phyloP scores from a whole-genome alignment of 2,797 vertebrate species.

The Clarias pachynema region DNA sequence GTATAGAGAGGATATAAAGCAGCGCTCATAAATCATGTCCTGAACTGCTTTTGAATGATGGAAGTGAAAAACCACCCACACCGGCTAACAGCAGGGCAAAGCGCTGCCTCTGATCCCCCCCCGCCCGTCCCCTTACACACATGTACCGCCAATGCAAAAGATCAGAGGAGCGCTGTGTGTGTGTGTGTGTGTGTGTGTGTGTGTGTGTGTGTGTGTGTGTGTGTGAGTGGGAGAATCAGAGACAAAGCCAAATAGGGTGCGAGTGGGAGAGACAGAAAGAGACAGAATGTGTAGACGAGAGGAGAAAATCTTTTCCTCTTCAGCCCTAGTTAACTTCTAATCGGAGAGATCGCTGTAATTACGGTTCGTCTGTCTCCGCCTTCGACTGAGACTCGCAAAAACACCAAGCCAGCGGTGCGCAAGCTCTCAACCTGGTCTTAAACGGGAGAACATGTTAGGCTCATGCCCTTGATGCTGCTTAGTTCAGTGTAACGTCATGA shows the following conservation, averaged over 20 bases:
- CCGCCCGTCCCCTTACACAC: slow-evolving; percentile 17
- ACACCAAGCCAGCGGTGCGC: background rate
- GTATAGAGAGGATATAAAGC: background rate
- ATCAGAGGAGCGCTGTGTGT: slow-evolving; percentile 22
- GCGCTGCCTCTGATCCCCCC: background rate
- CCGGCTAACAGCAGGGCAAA: slow-evolving; percentile 10
- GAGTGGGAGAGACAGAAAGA: slow-evolving; percentile 20
- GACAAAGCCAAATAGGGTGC: slow-evolving; percentile 6
- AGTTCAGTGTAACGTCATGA: background rate
- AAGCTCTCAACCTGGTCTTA: background rate
- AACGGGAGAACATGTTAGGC: no score
- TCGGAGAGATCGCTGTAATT: slow-evolving; percentile 24
- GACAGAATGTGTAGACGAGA: slow-evolving; percentile 37
- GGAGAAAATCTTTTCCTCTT: slow-evolving; percentile 27
- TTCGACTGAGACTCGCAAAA: background rate
- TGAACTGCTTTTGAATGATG: slow-evolving; percentile 27
- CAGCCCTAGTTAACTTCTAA: slow-evolving; percentile 20
- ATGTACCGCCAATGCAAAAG: slow-evolving; percentile 34
- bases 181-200: background rate
- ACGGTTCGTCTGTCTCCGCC: slow-evolving; percentile 10
- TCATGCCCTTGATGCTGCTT: background rate
- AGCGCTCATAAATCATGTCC: background rate
- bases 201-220: background rate
- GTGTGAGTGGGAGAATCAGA: background rate
- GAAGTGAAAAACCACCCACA: slow-evolving; percentile 40